Evolutionary conservation across 2,888 invertebrate genomes (phyloP).

Genomic region (Latheticus oryzae): DNA sequence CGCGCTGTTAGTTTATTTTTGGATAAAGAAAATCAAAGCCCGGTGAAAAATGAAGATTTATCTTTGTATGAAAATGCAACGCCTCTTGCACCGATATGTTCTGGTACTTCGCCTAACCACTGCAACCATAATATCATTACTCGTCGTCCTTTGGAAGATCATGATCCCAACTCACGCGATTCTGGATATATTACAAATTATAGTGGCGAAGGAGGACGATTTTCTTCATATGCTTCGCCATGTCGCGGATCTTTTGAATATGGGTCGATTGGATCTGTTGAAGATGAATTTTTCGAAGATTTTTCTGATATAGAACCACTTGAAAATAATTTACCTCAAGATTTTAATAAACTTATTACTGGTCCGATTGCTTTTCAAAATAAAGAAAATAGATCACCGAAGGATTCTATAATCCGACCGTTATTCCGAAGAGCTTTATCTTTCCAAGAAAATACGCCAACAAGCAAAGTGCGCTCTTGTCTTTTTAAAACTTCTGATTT

Average conservation of each 20-base stretch:
- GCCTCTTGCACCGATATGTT: constrained; percentile 51
- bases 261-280: constrained; percentile 71
- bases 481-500: constrained; percentile 64
- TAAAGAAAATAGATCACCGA: constrained; percentile 60
- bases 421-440: constrained; percentile 67
- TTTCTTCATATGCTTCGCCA: constrained; percentile 56
- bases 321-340: constrained; percentile 69
- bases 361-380: constrained; percentile 65
- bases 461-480: constrained; percentile 66
- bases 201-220: constrained; percentile 55
- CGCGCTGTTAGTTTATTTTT: constrained; percentile 38
- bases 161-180: constrained; percentile 71
- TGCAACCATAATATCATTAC: constrained; percentile 51
- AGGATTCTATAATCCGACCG: constrained; percentile 59
- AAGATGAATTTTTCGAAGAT: constrained; percentile 76
- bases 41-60: constrained; percentile 58
- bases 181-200: constrained; percentile 69
- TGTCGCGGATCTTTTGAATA: constrained; percentile 64
- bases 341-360: constrained; percentile 71
- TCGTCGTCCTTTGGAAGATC: constrained; percentile 67
- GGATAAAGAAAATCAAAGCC: constrained; percentile 60
- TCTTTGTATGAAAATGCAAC: constrained; percentile 60
- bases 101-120: constrained; percentile 52
- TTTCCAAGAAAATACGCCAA: constrained; percentile 63
- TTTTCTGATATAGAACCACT: constrained; percentile 71